Evolutionary conservation across 2,888 invertebrate genomes (phyloP).

Genomic region (Lasioglossum calceatum): DNA sequence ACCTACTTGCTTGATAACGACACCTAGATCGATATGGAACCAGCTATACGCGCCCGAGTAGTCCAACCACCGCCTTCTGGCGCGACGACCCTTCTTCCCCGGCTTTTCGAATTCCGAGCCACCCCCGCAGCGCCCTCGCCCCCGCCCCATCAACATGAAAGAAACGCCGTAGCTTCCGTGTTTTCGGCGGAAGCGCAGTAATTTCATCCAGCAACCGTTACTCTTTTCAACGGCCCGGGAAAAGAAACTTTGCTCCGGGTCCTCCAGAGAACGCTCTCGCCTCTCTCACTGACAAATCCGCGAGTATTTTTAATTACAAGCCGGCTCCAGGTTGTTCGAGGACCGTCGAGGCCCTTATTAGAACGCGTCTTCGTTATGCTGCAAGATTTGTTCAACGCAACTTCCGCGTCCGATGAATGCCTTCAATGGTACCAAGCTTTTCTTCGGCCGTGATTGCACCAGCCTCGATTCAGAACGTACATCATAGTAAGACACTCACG

Average conservation of each 20-base stretch:
- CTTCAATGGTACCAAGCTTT: slow-evolving; percentile 22
- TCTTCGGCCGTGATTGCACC: slow-evolving; percentile 32
- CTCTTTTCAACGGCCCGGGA: slow-evolving; percentile 4
- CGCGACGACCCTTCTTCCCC: slow-evolving; percentile 49
- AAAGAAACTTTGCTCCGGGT: slow-evolving; percentile 17
- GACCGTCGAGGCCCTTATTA: slow-evolving; percentile 36
- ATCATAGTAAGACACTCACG: not conserved
- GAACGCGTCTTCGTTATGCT: slow-evolving; percentile 49
- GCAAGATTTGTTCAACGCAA: slow-evolving; percentile 47
- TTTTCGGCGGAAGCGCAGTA: slow-evolving; percentile 24
- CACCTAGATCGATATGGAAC: slow-evolving; percentile 72
- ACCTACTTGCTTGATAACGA: slow-evolving; percentile 68
- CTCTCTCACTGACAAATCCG: slow-evolving; percentile 4
- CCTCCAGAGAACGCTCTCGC: not conserved
- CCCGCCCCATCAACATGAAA: not conserved
- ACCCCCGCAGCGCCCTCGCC: not conserved
- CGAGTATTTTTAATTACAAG: slow-evolving; percentile 58
- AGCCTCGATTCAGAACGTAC: slow-evolving; percentile 23
- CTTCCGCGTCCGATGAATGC: slow-evolving; percentile 1
- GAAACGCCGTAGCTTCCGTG: slow-evolving; percentile 26
- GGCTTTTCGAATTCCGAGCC: slow-evolving; percentile 28
- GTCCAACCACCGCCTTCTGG: slow-evolving; percentile 41
- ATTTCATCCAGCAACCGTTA: slow-evolving; percentile 29
- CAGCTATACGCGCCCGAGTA: slow-evolving; percentile 44
- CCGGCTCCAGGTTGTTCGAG: slow-evolving; percentile 29